Evolutionary conservation across 2,888 invertebrate genomes (phyloP).

Genomic region (Trachelus stipa): DNA sequence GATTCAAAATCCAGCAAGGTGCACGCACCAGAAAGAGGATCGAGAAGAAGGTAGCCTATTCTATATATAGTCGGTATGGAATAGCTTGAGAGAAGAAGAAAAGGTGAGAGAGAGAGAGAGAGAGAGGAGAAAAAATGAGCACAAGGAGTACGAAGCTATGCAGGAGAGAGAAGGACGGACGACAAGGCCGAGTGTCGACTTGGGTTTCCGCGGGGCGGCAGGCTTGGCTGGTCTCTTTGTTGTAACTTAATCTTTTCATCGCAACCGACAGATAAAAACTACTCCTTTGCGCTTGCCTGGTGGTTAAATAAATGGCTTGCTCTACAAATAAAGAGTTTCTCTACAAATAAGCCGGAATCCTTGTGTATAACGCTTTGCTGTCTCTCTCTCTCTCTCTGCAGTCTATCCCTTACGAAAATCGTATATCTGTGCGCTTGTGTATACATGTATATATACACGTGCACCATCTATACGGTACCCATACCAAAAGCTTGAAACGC

Average conservation of each 20-base stretch:
- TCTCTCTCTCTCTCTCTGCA: neutral
- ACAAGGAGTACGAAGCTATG: conserved; percentile 1
- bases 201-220: conserved; percentile 25
- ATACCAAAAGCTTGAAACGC: neutral
- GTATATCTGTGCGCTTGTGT: neutral
- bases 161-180: neutral
- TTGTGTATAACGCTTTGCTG: neutral
- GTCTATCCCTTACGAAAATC: neutral
- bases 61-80: neutral
- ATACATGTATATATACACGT: neutral
- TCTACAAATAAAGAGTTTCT: conserved; percentile 14
- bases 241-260: conserved; percentile 34
- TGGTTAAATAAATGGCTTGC: conserved; percentile 16
- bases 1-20: neutral
- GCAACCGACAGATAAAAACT: conserved; percentile 21
- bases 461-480: conserved; percentile 7
- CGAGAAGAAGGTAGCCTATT: neutral
- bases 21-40: neutral
- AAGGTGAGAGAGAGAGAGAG: conserved; percentile 6
- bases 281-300: conserved; percentile 1
- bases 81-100: neutral
- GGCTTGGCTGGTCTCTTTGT: conserved; percentile 19
- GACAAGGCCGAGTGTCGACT: conserved; percentile 25
- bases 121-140: conserved; percentile 19
- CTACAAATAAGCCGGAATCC: conserved; percentile 7